Conservation (phyloP, 2,113 vertebrate genomes). For the Capreolus pygargus region DNA sequence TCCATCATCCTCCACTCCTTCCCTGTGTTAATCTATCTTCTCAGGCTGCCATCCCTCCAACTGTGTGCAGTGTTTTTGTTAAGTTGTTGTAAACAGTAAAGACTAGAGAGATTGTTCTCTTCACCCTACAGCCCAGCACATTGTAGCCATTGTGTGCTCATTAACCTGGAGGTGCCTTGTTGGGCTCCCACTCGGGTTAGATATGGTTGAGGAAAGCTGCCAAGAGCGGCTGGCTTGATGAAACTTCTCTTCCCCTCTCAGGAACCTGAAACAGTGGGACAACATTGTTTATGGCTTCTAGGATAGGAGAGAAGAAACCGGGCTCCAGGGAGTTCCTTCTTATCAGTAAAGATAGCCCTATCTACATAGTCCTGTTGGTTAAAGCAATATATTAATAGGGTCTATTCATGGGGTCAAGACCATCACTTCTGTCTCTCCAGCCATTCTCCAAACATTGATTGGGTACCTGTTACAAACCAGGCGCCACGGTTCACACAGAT, state of each 20-base stretch:
- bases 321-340: conserved; percentile 1
- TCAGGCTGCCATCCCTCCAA: background rate
- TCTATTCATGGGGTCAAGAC: conserved; percentile 51
- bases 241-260: background rate
- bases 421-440: conserved; percentile 20
- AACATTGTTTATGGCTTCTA: conserved; percentile 24
- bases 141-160: background rate
- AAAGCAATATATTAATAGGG: conserved; percentile 27
- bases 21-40: background rate
- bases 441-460: conserved; percentile 30
- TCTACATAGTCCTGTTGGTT: conserved; percentile 34
- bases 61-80: conserved; percentile 6
- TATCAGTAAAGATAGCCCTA: conserved; percentile 52
- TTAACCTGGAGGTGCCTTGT: background rate
- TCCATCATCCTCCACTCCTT: background rate
- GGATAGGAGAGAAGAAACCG: background rate
- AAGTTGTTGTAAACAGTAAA: conserved; percentile 26
- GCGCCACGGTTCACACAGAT: background rate
- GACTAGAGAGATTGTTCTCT: background rate
- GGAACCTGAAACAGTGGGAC: background rate
- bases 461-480: conserved; percentile 40
- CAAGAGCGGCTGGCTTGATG: background rate
- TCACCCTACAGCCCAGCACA: background rate
- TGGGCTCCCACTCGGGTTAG: background rate
- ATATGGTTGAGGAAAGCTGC: conserved; percentile 1